phyloP scores from a whole-genome alignment of 2,888 invertebrate species.

The Caenorhabditis auriculariae region DNA sequence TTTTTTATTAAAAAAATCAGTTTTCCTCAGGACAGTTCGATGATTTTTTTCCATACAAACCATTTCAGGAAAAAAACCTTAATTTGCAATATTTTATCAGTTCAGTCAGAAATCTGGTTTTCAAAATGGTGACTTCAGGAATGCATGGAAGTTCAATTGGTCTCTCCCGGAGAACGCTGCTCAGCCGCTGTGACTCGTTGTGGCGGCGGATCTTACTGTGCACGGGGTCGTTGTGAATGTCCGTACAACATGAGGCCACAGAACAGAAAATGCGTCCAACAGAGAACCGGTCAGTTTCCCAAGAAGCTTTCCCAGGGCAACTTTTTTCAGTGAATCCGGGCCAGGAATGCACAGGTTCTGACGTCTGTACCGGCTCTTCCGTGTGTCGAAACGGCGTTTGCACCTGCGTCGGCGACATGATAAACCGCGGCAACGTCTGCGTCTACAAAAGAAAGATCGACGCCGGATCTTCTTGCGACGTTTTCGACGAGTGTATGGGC shows the following conservation, averaged over 20 bases:
- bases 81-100: no score
- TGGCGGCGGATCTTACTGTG: conserved; percentile 38
- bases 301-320: not conserved
- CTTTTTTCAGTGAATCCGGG: conserved; percentile 37
- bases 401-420: conserved; percentile 25
- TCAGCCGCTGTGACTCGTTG: conserved; percentile 27
- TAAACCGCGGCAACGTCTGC: conserved; percentile 19
- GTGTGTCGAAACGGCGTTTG: conserved; percentile 54
- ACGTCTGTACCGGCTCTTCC: conserved; percentile 46
- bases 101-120: no score
- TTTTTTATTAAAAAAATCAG: no score
- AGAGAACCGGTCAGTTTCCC: conserved; percentile 20
- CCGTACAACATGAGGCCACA: conserved; percentile 29
- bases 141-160: conserved; percentile 15
- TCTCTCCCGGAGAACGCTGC: conserved; percentile 33
- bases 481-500: conserved; percentile 51
- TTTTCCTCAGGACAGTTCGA: no score
- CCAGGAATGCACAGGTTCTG: conserved; percentile 27
- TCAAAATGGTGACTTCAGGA: conserved; percentile 8
- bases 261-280: conserved; percentile 33
- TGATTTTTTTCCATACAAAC: not conserved
- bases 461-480: conserved; percentile 52
- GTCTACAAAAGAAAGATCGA: conserved; percentile 35
- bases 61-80: no score
- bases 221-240: conserved; percentile 37